Conservation (phyloP, 2,113 vertebrate species). For the Gymnogyps californianus region DNA sequence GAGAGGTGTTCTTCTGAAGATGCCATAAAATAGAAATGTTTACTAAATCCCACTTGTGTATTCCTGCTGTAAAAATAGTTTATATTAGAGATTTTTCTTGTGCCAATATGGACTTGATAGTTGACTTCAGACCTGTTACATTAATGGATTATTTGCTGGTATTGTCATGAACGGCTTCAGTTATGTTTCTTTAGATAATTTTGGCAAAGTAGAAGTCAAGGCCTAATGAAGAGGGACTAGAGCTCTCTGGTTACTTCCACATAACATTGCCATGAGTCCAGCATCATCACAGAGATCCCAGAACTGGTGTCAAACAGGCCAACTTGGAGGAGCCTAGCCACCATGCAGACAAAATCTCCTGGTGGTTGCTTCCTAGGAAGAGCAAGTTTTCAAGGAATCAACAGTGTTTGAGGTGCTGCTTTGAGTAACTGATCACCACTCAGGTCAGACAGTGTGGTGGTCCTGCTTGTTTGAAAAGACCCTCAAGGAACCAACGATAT, state of each 20-base stretch:
- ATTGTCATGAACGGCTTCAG: neutral
- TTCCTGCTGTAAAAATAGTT: constrained; percentile 30
- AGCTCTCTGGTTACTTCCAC: neutral
- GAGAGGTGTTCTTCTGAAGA: neutral
- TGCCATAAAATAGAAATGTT: neutral
- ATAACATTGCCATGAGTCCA: neutral
- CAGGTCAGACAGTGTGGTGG: neutral
- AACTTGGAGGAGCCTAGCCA: neutral
- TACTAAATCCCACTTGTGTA: neutral
- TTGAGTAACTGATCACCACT: neutral
- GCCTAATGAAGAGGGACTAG: neutral
- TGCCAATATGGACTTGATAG: neutral
- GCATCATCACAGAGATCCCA: neutral
- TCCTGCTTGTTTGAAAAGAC: neutral
- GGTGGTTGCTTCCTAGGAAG: neutral
- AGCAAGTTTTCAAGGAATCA: neutral
- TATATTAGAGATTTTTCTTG: constrained; percentile 21
- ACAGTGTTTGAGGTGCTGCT: neutral
- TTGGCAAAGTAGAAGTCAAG: neutral
- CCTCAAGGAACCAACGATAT: neutral
- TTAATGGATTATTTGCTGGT: neutral
- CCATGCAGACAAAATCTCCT: neutral
- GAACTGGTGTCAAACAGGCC: neutral
- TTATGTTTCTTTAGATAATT: neutral
- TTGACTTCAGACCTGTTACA: neutral